Conservation (phyloP, 2,888 invertebrate genomes). For the Willowsia nigromaculata region DNA sequence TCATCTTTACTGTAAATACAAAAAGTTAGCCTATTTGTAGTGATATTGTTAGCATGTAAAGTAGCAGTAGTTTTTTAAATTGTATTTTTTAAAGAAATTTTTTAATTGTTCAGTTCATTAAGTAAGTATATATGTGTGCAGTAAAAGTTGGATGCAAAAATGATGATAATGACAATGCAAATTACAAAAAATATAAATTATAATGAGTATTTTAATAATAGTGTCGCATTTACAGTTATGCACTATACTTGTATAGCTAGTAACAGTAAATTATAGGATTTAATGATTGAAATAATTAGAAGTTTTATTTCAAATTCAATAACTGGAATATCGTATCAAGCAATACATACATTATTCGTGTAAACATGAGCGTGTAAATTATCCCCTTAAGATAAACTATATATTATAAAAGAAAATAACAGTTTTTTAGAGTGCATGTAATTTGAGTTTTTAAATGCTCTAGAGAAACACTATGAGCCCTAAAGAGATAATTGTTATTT, state of each 20-base stretch:
- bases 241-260: not conserved
- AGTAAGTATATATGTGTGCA: no score
- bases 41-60: no score
- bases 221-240: not conserved
- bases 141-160: not conserved
- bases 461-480: not conserved
- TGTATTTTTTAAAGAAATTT: not conserved
- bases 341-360: conserved; percentile 32
- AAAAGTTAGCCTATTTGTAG: no score
- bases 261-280: not conserved
- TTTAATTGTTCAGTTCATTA: no score
- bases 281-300: not conserved
- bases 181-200: not conserved
- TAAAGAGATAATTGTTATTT: not conserved
- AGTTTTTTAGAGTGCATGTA: not conserved
- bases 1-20: no score
- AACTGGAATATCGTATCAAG: conserved; percentile 55
- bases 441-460: not conserved
- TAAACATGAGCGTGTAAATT: not conserved
- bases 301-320: not conserved
- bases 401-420: not conserved
- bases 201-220: not conserved
- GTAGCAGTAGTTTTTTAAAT: not conserved
- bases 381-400: not conserved
- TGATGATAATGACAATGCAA: conserved; percentile 46